phyloP scores from a whole-genome alignment of 2,797 vertebrate species.

The Phataginus tricuspis region DNA sequence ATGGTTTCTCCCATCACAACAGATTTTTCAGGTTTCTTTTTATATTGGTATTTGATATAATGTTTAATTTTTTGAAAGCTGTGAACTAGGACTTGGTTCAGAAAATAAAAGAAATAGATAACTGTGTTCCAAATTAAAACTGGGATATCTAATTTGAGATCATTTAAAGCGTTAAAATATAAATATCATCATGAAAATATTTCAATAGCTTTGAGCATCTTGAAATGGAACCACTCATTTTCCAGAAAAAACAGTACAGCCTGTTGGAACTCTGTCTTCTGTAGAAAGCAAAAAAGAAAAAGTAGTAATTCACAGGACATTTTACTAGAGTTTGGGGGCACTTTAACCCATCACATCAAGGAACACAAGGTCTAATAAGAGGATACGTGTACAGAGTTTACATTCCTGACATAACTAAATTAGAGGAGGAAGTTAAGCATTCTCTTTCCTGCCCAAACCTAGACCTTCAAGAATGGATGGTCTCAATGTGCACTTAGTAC shows the following conservation, averaged over 20 bases:
- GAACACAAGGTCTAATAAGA: too few species aligned
- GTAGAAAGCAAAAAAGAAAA: not conserved
- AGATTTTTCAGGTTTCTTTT: not conserved
- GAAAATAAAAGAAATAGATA: not conserved
- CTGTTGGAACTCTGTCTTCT: not conserved
- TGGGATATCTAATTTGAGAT: not conserved
- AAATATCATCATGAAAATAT: conserved; percentile 15
- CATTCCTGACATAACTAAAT: too few species aligned
- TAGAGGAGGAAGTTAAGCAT: not conserved
- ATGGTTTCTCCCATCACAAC: not conserved
- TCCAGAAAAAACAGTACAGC: not conserved
- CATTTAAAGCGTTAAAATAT: not conserved
- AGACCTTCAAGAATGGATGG: not conserved
- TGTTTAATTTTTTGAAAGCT: not conserved
- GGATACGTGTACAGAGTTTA: not conserved
- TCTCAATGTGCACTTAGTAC: too few species aligned
- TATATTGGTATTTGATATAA: not conserved
- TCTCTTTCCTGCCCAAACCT: not conserved
- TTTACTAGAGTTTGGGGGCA: not conserved
- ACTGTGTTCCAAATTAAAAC: conserved; percentile 8
- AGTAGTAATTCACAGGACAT: not conserved
- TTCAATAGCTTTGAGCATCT: not conserved
- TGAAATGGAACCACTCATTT: conserved; percentile 35
- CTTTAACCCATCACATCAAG: not conserved
- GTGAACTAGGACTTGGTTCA: not conserved